Evolutionary conservation across 2,888 invertebrate genomes (phyloP).

Genomic region (Aromia moschata): DNA sequence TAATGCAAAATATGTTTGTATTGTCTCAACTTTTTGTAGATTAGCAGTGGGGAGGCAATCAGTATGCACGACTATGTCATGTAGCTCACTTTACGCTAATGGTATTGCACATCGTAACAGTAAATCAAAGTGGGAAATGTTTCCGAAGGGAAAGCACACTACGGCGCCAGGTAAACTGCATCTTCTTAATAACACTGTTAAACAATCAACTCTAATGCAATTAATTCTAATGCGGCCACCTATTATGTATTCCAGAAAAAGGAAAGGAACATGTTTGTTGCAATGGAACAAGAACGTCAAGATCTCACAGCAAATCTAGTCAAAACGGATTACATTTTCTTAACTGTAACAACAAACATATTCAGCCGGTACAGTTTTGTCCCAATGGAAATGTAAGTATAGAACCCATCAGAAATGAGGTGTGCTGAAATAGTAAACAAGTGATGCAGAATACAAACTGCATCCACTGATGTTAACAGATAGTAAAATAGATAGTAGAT

Average conservation of each 20-base stretch:
- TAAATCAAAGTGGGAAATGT: conserved; percentile 51
- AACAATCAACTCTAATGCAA: too few species aligned
- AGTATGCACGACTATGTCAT: conserved; percentile 62
- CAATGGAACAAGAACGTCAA: conserved; percentile 30
- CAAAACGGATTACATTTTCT: conserved; percentile 24
- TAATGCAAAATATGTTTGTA: conserved; percentile 19
- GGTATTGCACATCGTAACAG: conserved; percentile 55
- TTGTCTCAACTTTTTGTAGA: conserved; percentile 50
- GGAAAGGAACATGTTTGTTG: conserved; percentile 44
- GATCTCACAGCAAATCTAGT: conserved; percentile 22
- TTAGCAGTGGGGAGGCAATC: conserved; percentile 60
- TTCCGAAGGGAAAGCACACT: conserved; percentile 42
- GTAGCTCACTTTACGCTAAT: conserved; percentile 60
- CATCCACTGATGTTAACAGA: too few species aligned
- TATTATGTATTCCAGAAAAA: conserved; percentile 42
- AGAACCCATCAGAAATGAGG: too few species aligned
- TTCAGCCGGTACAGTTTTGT: conserved; percentile 12
- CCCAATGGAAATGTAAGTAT: conserved; percentile 17
- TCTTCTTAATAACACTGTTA: too few species aligned
- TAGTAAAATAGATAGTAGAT: too few species aligned
- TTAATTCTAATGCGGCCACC: background rate
- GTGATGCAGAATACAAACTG: too few species aligned
- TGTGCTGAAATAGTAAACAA: too few species aligned
- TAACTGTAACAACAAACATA: conserved; percentile 20
- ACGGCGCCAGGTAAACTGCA: conserved; percentile 19